Evolutionary conservation across 2,888 invertebrate species (phyloP), one percentile per base, ranked within the genome.

Genomic region (Dilophus febrilis): DNA sequence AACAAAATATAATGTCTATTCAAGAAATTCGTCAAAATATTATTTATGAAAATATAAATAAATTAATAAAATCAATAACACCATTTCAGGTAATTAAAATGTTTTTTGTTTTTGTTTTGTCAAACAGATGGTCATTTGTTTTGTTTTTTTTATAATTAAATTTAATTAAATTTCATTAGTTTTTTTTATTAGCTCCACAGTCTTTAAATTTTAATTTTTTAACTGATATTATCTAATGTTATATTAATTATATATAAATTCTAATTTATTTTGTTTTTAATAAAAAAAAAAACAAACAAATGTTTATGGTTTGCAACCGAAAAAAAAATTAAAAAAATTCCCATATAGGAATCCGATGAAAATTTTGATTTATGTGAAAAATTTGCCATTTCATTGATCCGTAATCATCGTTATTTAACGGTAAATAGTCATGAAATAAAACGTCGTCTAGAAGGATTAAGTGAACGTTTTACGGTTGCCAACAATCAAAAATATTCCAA

Each of bases 391-490:
- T 57, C 60, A n/a, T 62, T 61, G 40, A 55, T 70, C 6, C 64
- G 61, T 32, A 58, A 64, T 41, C 63, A 67, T 47, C 59, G 62
- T 12, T 64, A 57, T 45, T 45, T 65, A 6, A 64, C 64, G 31
- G 59, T 65, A 2, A 63, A 64, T 38, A 58, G 64, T 18, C 59
- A 65, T 48, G 61, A 58, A 28, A 63, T 66, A 0, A 61, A 61
- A 30, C 57, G 61, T 16, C 53, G 55, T 35, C 55, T 70, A 17
- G 57, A 61, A n/a, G 61, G 60, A 19, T 46, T 68, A 31, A 51
- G 56, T 11, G 59, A 64, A 33, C 66, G 68, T 40, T 65, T 69
- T 40, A 49, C 51, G 3, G 57, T 61, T 10, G 65, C 66, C 31
- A 67, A 66, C 37, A 65, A 64, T 44, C 49, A 60, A n/a, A 52